Percentiles rank a stretch among this genome's conserved stretches.
Evolutionary conservation across 1,140 invertebrate species (phyloP).

Genomic region (Drosophila erecta): DNA sequence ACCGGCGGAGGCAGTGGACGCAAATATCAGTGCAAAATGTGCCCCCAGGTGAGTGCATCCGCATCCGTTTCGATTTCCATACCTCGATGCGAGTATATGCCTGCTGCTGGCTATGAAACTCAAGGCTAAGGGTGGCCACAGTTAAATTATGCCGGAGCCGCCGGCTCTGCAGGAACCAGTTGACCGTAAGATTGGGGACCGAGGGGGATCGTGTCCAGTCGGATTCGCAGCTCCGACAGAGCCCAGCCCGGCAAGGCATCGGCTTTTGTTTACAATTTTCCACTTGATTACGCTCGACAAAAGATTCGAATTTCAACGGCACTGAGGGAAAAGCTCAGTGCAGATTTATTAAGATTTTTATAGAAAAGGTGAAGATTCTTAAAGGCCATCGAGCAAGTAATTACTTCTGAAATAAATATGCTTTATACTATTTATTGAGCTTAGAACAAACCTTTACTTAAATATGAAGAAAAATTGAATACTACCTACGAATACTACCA

Average conservation of each 20-base stretch:
- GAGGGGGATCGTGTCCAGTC: constrained; percentile 14
- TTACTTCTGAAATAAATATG: too few species aligned
- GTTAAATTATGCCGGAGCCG: constrained; percentile 47
- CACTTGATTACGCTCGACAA: constrained; percentile 65
- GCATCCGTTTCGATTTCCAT: constrained; percentile 32
- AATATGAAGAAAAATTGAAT: too few species aligned
- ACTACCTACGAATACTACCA: too few species aligned
- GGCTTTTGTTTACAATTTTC: constrained; percentile 78
- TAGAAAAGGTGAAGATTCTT: too few species aligned
- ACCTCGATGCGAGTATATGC: background rate
- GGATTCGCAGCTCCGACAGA: constrained; percentile 9
- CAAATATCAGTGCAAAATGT: constrained; percentile 99
- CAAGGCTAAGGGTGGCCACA: constrained; percentile 48
- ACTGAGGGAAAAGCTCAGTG: background rate
- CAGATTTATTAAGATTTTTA: too few species aligned
- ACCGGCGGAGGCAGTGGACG: constrained; percentile 85
- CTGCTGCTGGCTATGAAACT: constrained; percentile 43
- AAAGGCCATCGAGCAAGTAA: too few species aligned
- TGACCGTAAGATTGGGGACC: constrained; percentile 24
- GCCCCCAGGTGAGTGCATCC: constrained; percentile 93
- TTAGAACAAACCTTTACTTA: too few species aligned
- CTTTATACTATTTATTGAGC: too few species aligned
- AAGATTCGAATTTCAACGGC: constrained; percentile 68
- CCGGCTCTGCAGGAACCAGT: constrained; percentile 49
- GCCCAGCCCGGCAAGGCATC: constrained; percentile 28